Percentiles rank a stretch among this genome's conserved stretches.
Conservation (phyloP, 1,140 invertebrate species). For the Drosophila repletoides region DNA sequence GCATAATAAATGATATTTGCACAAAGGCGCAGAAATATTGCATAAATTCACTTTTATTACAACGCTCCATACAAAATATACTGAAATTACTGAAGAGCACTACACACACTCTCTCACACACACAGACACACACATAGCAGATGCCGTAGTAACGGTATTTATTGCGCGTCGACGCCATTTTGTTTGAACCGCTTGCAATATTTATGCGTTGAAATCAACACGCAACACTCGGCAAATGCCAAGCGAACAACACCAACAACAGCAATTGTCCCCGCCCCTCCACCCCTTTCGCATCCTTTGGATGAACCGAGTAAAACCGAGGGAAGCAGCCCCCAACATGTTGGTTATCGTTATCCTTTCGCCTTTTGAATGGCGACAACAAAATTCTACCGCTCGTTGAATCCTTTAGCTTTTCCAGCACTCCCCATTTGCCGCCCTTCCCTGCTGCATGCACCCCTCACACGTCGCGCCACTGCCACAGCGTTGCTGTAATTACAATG, state of each 20-base stretch:
- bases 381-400: slow-evolving; percentile 48
- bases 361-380: slow-evolving; percentile 63
- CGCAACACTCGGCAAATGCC: slow-evolving; percentile 53
- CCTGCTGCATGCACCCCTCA: background rate
- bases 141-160: slow-evolving; percentile 56
- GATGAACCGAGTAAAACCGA: slow-evolving; percentile 2
- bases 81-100: slow-evolving; percentile 3
- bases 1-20: slow-evolving; percentile 76
- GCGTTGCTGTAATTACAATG: slow-evolving; percentile 74
- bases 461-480: slow-evolving; percentile 4
- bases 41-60: slow-evolving; percentile 81
- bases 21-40: slow-evolving; percentile 79
- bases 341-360: slow-evolving; percentile 76
- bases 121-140: slow-evolving; percentile 13
- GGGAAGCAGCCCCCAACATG: slow-evolving; percentile 44
- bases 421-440: background rate
- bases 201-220: slow-evolving; percentile 81
- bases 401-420: slow-evolving; percentile 22
- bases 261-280: slow-evolving; percentile 17
- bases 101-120: slow-evolving; percentile 16
- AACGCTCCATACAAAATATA: slow-evolving; percentile 13
- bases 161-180: slow-evolving; percentile 80
- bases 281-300: background rate
- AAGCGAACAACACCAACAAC: slow-evolving; percentile 15
- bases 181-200: slow-evolving; percentile 79